A percentile compares a stretch with the other conserved stretches of the same genome.
phyloP scores from a whole-genome alignment of 2,113 vertebrate genomes.

The Turnix velox region DNA sequence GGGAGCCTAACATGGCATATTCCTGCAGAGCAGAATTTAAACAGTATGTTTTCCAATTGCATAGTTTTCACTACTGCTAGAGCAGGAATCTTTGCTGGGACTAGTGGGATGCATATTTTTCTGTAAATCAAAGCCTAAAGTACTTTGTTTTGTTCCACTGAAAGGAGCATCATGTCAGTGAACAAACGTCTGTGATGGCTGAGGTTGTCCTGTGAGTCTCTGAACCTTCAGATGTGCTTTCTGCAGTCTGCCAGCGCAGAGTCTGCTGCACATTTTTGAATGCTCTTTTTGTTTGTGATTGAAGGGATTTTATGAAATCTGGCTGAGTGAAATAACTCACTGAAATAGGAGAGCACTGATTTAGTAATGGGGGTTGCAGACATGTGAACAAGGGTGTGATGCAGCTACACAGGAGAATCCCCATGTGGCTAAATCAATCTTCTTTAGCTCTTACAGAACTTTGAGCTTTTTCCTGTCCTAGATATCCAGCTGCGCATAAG shows the following conservation, averaged over 20 bases:
- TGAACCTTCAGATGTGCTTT: not conserved
- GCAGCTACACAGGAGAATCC: not conserved
- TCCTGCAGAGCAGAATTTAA: not conserved
- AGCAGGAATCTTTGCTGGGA: not conserved
- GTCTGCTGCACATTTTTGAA: not conserved
- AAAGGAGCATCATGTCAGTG: not conserved
- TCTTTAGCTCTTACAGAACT: slow-evolving; percentile 29
- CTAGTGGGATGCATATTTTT: not conserved
- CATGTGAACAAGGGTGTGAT: not conserved
- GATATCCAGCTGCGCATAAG: slow-evolving; percentile 77
- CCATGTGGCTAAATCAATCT: not conserved
- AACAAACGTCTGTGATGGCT: not conserved
- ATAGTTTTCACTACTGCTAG: not conserved
- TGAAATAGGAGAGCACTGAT: not conserved
- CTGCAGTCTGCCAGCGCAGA: not conserved
- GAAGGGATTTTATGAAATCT: not conserved
- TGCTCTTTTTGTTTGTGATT: not conserved
- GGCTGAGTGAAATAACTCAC: not conserved
- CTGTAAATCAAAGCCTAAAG: not conserved
- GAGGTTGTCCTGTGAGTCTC: not conserved
- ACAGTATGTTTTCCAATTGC: not conserved
- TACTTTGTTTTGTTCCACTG: not conserved
- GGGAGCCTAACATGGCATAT: not conserved
- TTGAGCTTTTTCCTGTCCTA: slow-evolving; percentile 73
- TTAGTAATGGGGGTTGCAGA: not conserved